These are phyloP conservation scores for Lipotes vexillifer DNA, from an alignment of 2,113 vertebrate species.

Conservation along the genomic window DNA sequence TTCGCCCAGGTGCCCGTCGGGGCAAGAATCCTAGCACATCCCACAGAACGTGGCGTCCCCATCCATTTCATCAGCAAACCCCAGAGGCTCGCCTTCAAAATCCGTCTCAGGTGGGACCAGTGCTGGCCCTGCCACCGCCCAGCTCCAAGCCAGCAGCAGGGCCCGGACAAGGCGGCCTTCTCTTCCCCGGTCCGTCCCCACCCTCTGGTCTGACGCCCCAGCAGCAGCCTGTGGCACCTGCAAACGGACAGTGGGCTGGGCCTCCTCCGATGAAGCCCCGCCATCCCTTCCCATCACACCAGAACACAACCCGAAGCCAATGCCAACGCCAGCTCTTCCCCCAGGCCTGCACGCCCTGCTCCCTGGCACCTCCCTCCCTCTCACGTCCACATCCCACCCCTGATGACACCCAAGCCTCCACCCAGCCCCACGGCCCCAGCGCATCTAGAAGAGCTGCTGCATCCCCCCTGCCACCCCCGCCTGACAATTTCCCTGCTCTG, in stretches of 20 bases:
- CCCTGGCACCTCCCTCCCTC: not conserved
- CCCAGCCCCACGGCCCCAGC: too few species aligned
- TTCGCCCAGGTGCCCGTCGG: too few species aligned
- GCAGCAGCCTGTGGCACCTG: not conserved
- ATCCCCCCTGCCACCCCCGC: rapidly evolving
- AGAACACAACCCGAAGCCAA: not conserved
- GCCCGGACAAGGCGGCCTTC: not conserved
- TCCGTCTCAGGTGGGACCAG: too few species aligned
- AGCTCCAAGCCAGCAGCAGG: not conserved
- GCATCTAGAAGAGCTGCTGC: not conserved
- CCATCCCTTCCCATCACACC: not conserved
- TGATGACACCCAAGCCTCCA: not conserved
- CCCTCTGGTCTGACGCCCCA: not conserved
- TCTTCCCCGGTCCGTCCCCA: not conserved
- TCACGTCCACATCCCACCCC: not conserved
- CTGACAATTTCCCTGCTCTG: not conserved
- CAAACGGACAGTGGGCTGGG: not conserved
- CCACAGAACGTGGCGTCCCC: too few species aligned
- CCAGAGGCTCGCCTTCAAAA: too few species aligned
- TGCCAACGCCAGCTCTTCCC: not conserved
- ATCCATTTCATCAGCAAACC: too few species aligned
- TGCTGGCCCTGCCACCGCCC: not conserved
- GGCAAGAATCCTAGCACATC: too few species aligned
- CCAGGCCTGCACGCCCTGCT: not conserved
- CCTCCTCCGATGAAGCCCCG: not conserved